Conservation (phyloP, 1,140 invertebrate genomes). For the Pollicipes pollicipes region DNA sequence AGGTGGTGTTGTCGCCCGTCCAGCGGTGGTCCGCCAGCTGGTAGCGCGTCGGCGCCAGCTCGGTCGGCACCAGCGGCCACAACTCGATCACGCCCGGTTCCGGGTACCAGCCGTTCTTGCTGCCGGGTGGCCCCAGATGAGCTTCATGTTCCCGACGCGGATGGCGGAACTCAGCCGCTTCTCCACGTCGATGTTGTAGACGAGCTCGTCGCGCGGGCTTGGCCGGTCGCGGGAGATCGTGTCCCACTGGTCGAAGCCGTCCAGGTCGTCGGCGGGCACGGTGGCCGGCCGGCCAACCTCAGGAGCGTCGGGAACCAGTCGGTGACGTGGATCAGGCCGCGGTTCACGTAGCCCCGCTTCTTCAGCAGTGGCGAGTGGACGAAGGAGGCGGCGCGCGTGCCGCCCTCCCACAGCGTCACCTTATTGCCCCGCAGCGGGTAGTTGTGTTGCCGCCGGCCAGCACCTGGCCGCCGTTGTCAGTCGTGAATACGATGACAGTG, state of each 20-base stretch:
- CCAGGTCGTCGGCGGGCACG: conserved; percentile 20
- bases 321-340: conserved; percentile 28
- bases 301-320: conserved; percentile 33
- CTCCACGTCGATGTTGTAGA: conserved; percentile 7
- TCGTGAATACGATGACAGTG: conserved; percentile 29
- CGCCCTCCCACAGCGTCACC: conserved; percentile 33
- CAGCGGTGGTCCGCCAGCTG: neutral
- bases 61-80: too few species aligned
- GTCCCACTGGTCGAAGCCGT: conserved; percentile 7
- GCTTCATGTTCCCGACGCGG: neutral
- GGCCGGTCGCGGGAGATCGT: neutral
- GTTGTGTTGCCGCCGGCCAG: conserved; percentile 27
- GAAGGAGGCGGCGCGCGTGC: conserved; percentile 29
- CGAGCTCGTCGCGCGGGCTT: neutral
- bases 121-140: neutral
- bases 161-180: neutral
- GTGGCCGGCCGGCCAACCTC: conserved; percentile 23
- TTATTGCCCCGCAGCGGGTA: conserved; percentile 31
- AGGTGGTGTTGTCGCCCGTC: neutral
- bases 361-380: conserved; percentile 28
- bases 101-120: neutral
- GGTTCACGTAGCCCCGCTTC: conserved; percentile 20
- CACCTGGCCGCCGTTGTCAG: conserved; percentile 28
- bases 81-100: neutral
- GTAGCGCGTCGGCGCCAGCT: neutral